Conservation (phyloP, 1,140 invertebrate species). For the Leptinotarsa undecemlineata region DNA sequence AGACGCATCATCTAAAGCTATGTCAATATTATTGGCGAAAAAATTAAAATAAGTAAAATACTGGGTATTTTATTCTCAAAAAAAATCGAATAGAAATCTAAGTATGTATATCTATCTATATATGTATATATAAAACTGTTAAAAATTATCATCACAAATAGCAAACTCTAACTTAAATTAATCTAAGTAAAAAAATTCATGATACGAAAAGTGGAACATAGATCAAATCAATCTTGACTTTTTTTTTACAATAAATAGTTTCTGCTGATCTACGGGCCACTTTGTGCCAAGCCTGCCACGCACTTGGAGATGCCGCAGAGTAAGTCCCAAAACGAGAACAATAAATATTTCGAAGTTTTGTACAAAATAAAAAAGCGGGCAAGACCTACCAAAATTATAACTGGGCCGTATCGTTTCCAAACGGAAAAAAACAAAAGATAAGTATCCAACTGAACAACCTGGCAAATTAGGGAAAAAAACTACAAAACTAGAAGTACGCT, state of each 20-base stretch:
- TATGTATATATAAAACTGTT: conserved; percentile 45
- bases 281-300: not conserved
- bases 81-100: conserved; percentile 40
- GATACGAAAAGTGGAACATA: conserved; percentile 22
- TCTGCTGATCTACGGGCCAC: conserved; percentile 10
- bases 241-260: conserved; percentile 29
- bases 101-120: conserved; percentile 41
- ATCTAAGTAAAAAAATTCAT: conserved; percentile 34
- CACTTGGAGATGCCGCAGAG: conserved; percentile 1
- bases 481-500: conserved; percentile 22
- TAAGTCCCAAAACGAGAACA: conserved; percentile 1
- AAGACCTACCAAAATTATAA: not conserved
- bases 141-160: conserved; percentile 52
- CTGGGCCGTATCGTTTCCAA: not conserved
- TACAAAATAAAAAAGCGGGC: not conserved
- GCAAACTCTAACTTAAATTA: conserved; percentile 45
- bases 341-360: conserved; percentile 4
- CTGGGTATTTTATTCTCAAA: conserved; percentile 39
- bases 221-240: conserved; percentile 18
- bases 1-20: conserved; percentile 34
- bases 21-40: conserved; percentile 20
- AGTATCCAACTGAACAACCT: conserved; percentile 16
- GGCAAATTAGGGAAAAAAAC: conserved; percentile 12
- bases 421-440: conserved; percentile 19
- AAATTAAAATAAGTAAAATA: conserved; percentile 40